Conservation (phyloP, 1,140 invertebrate species). For the Caenorhabditis brenneri region DNA sequence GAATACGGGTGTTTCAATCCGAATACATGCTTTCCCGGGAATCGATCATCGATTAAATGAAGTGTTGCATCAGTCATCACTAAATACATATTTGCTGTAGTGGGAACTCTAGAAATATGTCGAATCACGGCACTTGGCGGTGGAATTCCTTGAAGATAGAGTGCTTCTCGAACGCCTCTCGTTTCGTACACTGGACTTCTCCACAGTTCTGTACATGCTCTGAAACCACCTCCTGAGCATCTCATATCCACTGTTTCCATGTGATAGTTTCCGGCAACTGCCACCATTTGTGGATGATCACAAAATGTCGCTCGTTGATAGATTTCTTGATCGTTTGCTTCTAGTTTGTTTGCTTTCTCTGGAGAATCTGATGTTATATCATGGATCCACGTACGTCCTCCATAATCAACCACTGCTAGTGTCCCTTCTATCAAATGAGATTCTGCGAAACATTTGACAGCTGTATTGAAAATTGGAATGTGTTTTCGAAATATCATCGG, state of each 20-base stretch:
- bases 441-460: conserved; percentile 6
- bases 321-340: background rate
- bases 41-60: conserved; percentile 44
- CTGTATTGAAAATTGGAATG: background rate
- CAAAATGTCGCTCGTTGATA: conserved; percentile 11
- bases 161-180: background rate
- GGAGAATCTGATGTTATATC: background rate
- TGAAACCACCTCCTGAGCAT: background rate
- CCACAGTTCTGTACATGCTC: conserved; percentile 11
- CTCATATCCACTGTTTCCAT: conserved; percentile 39
- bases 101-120: background rate
- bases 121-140: background rate
- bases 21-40: background rate
- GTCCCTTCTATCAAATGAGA: background rate
- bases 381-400: conserved; percentile 6
- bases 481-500: background rate
- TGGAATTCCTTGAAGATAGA: background rate
- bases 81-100: background rate
- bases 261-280: background rate
- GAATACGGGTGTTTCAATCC: conserved; percentile 10
- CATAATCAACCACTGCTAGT: background rate
- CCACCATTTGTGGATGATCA: conserved; percentile 48
- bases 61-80: conserved; percentile 9
- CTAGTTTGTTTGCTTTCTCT: background rate
- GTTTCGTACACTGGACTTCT: conserved; percentile 13